Percentiles rank a stretch among this genome's conserved stretches.
Evolutionary conservation across 2,888 invertebrate species (phyloP).

Genomic region (Eupithecia insigniata): DNA sequence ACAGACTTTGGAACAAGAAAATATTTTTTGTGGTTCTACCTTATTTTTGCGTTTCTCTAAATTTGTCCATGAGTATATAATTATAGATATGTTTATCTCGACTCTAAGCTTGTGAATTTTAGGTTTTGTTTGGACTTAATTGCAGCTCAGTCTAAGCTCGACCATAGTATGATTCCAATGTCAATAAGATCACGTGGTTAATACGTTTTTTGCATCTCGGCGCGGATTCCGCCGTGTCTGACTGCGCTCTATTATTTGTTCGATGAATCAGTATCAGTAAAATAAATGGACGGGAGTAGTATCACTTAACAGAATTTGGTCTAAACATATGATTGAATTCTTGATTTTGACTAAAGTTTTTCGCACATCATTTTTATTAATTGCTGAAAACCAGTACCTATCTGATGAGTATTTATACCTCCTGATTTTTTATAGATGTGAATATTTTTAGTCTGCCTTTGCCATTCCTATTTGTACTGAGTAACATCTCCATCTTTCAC

Average conservation of each 20-base stretch:
- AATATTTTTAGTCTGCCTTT: not conserved
- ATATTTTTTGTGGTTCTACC: no score
- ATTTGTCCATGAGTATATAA: no score
- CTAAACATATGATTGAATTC: not conserved
- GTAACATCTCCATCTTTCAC: not conserved
- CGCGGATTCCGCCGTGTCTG: not conserved
- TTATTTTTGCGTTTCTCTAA: no score
- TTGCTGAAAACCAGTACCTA: not conserved
- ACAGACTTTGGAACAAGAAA: no score
- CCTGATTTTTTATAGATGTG: not conserved
- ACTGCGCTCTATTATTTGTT: not conserved
- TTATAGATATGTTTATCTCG: not conserved
- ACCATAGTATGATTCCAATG: not conserved
- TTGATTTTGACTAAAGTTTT: not conserved
- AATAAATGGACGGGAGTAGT: conserved; percentile 18
- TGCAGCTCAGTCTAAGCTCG: not conserved
- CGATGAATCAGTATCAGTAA: conserved; percentile 18
- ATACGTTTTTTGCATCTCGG: not conserved
- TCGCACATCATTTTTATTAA: not conserved
- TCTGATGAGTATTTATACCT: not conserved
- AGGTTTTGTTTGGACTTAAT: not conserved
- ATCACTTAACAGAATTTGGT: not conserved
- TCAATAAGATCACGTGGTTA: not conserved
- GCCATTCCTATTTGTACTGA: not conserved
- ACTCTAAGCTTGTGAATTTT: not conserved